Evolutionary conservation across 1,140 invertebrate genomes (phyloP), one percentile per base, ranked within the genome.

Genomic region (Lepidostoma basale): DNA sequence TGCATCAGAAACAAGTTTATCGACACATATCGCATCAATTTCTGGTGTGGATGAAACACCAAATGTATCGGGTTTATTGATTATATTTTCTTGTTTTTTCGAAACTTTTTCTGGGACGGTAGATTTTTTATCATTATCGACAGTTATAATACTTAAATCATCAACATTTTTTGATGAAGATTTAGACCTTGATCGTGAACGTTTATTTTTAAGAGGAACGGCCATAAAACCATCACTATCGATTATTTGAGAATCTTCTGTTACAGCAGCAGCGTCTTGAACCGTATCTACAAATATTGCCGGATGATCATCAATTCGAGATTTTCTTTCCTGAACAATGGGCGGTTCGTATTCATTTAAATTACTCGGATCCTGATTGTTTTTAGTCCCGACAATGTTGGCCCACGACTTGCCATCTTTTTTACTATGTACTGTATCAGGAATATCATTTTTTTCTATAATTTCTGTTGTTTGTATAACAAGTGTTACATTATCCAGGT

Each of bases 151-250:
- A n/a, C n/a, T n/a, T n/a, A n/a, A n/a, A n/a, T n/a, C n/a, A n/a
- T n/a, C n/a, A n/a, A n/a, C n/a, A n/a, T 22, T 45, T 62, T 68
- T 72, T 59, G 33, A 42, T 18, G 56, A n/a, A 54, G 67, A 68
- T 52, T 73, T 78, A 23, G 81, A 83, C 45, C 80, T 74, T 39
- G 81, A 81, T 62, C 81, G 75, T 20, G 80, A 83, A 66, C 81
- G 74, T 73, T 79, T 76, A 70, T 72, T 76, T 76, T 80, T 77
- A 40, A 79, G 77, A 62, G 40, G 58, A 42, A 81, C 80, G 20
- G 75, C 77, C 54, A 83, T 81, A 72, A 82, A 82, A 20, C 80
- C 80, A 71, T 83, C 80, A 30, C 76, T 73, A 75, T 82, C 81
- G 1, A 79, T 68, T 74, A 75, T 68, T 28, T 74, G 12, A n/a